Evolutionary conservation across 92 coral and sea anemone species (phyloP), one percentile per base, ranked within the genome.

Genomic region (Paragorgia papillata): DNA sequence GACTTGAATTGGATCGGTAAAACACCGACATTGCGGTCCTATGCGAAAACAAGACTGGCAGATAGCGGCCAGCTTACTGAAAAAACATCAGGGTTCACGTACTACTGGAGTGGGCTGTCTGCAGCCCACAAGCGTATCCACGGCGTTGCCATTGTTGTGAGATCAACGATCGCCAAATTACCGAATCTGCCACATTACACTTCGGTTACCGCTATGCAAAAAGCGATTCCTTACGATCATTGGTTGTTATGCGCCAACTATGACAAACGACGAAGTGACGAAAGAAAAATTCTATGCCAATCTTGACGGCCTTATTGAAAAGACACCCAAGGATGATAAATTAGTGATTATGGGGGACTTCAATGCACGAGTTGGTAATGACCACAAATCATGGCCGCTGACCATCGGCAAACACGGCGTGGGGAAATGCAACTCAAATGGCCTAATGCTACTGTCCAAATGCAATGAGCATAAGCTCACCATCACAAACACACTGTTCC

Each of bases 241-340:
- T 19, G 79, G 85, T 71, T 84, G 73, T 25, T 82, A 88, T 55
- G 86, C 82, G 9, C 84, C 92, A 7, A 84, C 89, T 10, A 88
- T 88, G 89, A 84, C 86, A 43, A 80, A 84, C 69, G 79, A 70
- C 14, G 88, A 88, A 0, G 76, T 71, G 39, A 35, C 37, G 44
- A 88, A 76, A 50, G 86, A 84, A 25, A 76, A 25, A 21, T 84
- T 85, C 69, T 88, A 82, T 19, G 83, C 62, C 5, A 70, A 77
- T 8, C 81, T 82, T 1, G 68, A 70, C 25, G 6, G 26, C 57
- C 24, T 29, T 31, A 27, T 83, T 3, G 29, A 61, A 9, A 9
- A 66, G 0, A 83, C 75, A 1, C 85, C 88, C 1, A 57, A 76
- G 66, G 25, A 54, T 12, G 77, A 73, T 64, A 80, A 80, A 2